A percentile compares a stretch with the other conserved stretches of the same genome.
phyloP scores from a whole-genome alignment of 1,140 invertebrate species.

The Physella acuta region DNA sequence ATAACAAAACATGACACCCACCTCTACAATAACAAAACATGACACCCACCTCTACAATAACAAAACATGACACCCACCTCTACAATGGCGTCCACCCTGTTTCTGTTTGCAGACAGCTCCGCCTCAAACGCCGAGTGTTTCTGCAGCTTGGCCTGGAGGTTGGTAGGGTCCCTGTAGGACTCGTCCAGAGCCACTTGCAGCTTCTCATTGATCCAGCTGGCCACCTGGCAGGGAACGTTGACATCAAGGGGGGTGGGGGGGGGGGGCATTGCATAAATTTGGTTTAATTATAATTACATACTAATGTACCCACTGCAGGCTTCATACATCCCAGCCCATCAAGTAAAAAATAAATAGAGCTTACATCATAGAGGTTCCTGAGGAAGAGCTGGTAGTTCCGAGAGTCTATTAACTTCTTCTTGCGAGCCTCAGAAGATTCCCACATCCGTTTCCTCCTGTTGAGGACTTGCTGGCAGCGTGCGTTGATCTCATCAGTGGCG shows the following conservation, averaged over 20 bases:
- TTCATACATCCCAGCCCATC: too few species aligned
- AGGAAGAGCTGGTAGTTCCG: conserved; percentile 95
- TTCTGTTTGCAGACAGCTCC: conserved; percentile 62
- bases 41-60: too few species aligned
- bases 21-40: too few species aligned
- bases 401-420: conserved; percentile 84
- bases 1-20: too few species aligned
- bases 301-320: too few species aligned
- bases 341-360: too few species aligned
- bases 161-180: conserved; percentile 75
- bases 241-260: too few species aligned
- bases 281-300: too few species aligned
- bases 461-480: conserved; percentile 77
- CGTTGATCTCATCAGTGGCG: conserved; percentile 92
- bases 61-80: too few species aligned
- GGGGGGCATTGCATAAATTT: too few species aligned
- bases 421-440: conserved; percentile 76
- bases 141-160: conserved; percentile 84
- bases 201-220: conserved; percentile 99
- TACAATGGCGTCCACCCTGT: conserved; percentile 91
- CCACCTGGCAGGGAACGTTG: conserved; percentile 64
- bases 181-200: conserved; percentile 97
- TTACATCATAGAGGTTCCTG: conserved; percentile 93
- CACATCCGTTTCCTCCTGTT: conserved; percentile 82
- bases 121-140: conserved; percentile 94